Evolutionary conservation across 2,797 vertebrate species (phyloP), one percentile per base, ranked within the genome.

Genomic region (Anas capensis): DNA sequence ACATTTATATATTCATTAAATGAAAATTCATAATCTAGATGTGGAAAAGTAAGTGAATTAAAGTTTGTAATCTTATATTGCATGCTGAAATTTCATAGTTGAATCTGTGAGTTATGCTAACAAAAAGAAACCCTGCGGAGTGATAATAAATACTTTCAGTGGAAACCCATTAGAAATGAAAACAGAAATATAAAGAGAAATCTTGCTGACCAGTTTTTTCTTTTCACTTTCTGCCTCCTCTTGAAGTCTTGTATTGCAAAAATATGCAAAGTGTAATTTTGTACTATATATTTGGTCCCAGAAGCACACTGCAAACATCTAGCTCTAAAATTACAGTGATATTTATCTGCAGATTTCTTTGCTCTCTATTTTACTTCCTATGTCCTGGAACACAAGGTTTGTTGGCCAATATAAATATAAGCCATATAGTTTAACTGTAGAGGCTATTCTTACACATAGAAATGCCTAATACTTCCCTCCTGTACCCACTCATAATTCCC

Each of bases 111-210:
- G 15, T 60, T 89, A 27, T 40, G 16, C 38, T 17, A 71, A 58
- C 8, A 18, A 90, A 90, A 77, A 62, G 83, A 88, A 92, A 71
- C 11, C 65, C 58, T 38, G 24, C 5, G 14, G 80, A 90, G 24
- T 54, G 51, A 36, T 56, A 70, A 96, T 80, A 91, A 89, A 70
- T 73, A 18, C 17, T 38, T 89, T 19, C 58, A 64, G 13, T 58
- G 69, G 38, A 83, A 75, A 73, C 5, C 42, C 36, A 51, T 60
- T 84, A 71, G 72, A 86, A 90, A 88, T 40, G 4, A 92, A 94
- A 84, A 56, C 29, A 78, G 64, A 86, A 93, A 89, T 77, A 80
- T 51, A 79, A 77, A 81, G 46, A 42, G 61, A 82, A 94, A 82
- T 86, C 38, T 80, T 92, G 58, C 65, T 94, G 81, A 89, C 64